Base-by-base conservation (phyloP, 1,140 invertebrate species). In the Asbolus verrucosus region DNA sequence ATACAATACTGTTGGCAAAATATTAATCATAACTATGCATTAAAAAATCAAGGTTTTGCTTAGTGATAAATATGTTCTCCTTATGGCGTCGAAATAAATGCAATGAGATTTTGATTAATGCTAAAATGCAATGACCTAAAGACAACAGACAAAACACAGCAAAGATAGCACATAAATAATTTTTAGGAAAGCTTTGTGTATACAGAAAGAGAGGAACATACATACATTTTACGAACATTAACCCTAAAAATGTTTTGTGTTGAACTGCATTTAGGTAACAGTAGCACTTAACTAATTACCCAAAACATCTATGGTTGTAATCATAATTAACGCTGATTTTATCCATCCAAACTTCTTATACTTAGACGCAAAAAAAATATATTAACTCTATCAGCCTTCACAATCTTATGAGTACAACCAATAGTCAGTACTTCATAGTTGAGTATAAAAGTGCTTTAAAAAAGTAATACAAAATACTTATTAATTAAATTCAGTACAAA, bases 381-480 rank as follows among this genome's bases (percentile, higher is more conserved):
- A 62, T 41, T 15, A 62, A 33, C 14, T 13, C 21, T 54, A 54
- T 54, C 46, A 54, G 46, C 33, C 36, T 41, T 19, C 13, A 19
- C 6, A 33, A 3, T 9, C 21, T 13, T 63, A 63, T 63, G 61
- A 63, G 16, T 63, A 63, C 61, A 41, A 63, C 61, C 61, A 9
- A 63, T 41, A 63, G 61, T 63, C 61, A 63, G 39, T 62, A 62
- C 36, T 36, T 62, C 14, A 62, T 62, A 63, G 39, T 30, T 59
- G 59, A 72, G 71, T 72, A 72, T 72, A 72, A 72, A 72, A 72
- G 71, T 72, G 71, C 71, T 72, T 70, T 72, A 63, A 68, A 71
- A 68, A 72, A 68, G 70, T 72, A 72, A 69, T 72, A 66, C 63
- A 72, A 72, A 72, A 72, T 62, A 60, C 63, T 69, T 69, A 50